phyloP scores from a whole-genome alignment of 2,113 vertebrate genomes.

The Astatoreochromis straeleni region DNA sequence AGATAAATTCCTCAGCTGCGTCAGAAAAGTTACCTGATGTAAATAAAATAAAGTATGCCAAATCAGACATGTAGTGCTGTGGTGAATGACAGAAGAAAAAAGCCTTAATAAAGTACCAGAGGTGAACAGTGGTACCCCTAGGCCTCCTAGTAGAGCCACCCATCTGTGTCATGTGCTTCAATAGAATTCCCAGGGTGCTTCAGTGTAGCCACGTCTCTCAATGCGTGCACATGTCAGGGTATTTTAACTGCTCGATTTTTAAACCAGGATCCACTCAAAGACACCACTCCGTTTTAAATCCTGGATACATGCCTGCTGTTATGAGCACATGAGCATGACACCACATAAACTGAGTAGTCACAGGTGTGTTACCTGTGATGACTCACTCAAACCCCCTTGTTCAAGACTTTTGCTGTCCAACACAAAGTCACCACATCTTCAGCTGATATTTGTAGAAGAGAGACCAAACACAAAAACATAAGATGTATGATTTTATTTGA shows the following conservation, averaged over 20 bases:
- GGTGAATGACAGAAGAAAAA: neutral
- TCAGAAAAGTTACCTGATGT: neutral
- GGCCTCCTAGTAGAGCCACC: fast-evolving
- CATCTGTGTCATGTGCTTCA: neutral
- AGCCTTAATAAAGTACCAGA: neutral
- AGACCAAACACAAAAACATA: neutral
- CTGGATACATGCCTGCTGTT: neutral
- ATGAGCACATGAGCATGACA: neutral
- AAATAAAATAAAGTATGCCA: neutral
- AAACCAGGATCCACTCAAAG: neutral
- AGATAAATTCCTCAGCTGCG: neutral
- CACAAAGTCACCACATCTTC: neutral
- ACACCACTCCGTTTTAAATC: neutral
- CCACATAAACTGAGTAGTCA: fast-evolving
- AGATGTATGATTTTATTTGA: neutral
- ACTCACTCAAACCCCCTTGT: fast-evolving
- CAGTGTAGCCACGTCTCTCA: neutral
- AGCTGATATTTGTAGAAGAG: neutral
- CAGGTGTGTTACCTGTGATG: neutral
- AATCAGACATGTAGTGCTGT: neutral
- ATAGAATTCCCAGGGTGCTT: neutral
- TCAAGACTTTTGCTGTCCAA: neutral
- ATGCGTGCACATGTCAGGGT: fast-evolving
- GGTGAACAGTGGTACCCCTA: neutral
- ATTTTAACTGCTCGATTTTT: fast-evolving